phyloP scores from a whole-genome alignment of 2,113 vertebrate genomes.

The Aspiorhynchus laticeps region DNA sequence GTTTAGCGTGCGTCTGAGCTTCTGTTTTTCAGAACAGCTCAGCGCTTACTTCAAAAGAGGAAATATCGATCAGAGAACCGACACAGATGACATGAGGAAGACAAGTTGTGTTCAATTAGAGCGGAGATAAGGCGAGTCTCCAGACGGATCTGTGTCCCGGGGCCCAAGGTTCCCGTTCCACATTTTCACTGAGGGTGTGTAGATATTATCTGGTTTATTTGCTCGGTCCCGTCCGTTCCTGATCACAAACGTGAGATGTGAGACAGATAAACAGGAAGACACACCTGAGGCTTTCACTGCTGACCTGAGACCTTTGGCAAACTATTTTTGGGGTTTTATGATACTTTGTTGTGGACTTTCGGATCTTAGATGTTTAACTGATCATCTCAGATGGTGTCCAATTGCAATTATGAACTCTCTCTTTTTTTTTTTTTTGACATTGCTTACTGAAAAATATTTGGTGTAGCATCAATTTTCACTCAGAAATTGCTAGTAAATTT shows the following conservation, averaged over 20 bases:
- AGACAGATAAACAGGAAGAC: slow-evolving; percentile 47
- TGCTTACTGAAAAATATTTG: neutral
- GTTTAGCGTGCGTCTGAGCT: neutral
- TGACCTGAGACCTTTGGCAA: neutral
- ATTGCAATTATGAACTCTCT: neutral
- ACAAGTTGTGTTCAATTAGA: slow-evolving; percentile 13
- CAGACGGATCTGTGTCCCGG: slow-evolving; percentile 18
- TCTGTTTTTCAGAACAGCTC: slow-evolving; percentile 20
- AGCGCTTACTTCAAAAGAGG: slow-evolving; percentile 10
- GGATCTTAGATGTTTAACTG: neutral
- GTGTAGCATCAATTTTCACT: neutral
- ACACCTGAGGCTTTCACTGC: slow-evolving; percentile 35
- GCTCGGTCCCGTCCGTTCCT: slow-evolving; percentile 14
- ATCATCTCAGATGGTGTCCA: slow-evolving; percentile 3
- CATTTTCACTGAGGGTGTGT: slow-evolving; percentile 60
- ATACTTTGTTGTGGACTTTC: neutral
- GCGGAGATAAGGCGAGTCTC: slow-evolving; percentile 31
- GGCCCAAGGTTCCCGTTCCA: slow-evolving; percentile 58
- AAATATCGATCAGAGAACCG: slow-evolving; percentile 24
- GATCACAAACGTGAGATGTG: slow-evolving; percentile 29
- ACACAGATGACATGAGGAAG: slow-evolving; percentile 43
- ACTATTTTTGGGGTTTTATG: neutral
- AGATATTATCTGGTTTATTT: slow-evolving; percentile 71
- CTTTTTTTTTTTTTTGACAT: neutral
- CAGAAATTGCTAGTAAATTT: neutral